phyloP scores from a whole-genome alignment of 2,113 vertebrate species.

The Thermophis baileyi region DNA sequence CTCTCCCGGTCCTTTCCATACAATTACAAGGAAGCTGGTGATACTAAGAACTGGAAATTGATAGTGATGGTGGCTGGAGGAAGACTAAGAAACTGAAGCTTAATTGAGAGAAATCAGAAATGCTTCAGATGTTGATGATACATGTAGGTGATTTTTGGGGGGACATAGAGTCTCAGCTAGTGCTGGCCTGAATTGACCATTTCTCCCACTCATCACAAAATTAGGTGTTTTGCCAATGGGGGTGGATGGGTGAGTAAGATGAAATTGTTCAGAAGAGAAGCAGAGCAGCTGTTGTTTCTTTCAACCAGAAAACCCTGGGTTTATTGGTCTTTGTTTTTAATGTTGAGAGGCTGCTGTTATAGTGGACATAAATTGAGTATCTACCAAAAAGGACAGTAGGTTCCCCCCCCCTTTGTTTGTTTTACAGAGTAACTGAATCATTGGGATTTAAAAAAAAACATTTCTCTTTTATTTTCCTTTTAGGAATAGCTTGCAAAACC shows the following conservation, averaged over 20 bases:
- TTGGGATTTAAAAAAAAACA: neutral
- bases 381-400: neutral
- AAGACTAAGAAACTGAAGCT: neutral
- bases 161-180: neutral
- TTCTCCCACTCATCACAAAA: neutral
- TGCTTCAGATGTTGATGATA: neutral
- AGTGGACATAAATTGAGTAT: neutral
- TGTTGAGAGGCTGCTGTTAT: neutral
- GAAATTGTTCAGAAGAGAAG: neutral
- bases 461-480: neutral
- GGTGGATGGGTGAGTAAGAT: neutral
- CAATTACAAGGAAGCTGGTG: neutral
- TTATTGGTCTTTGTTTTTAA: neutral
- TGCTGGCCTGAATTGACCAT: neutral
- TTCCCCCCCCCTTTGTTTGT: neutral
- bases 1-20: neutral
- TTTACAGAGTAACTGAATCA: neutral
- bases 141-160: neutral
- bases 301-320: neutral
- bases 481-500: neutral
- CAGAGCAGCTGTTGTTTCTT: neutral
- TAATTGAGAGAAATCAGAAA: neutral
- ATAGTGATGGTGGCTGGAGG: neutral
- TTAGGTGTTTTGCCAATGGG: neutral
- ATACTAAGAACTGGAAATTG: neutral